These are phyloP conservation scores for Serilophus lunatus DNA, from an alignment of 2,113 vertebrate genomes.

Conservation along the genomic window DNA sequence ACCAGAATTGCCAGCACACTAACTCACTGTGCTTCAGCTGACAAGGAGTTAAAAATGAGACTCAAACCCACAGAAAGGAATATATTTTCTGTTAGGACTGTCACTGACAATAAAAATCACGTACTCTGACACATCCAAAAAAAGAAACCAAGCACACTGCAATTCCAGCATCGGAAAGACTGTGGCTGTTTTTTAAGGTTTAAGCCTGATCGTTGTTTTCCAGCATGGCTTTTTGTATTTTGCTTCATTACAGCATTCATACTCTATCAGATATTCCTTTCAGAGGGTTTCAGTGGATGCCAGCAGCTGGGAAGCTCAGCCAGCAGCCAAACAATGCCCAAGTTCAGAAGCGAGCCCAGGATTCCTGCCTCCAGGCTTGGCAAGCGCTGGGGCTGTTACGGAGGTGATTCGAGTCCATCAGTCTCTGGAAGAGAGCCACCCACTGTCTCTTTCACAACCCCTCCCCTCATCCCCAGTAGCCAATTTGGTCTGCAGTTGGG, in stretches of 20 bases:
- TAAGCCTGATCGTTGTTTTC: constrained; percentile 47
- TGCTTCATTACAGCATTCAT: constrained; percentile 29
- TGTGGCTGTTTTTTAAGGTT: neutral
- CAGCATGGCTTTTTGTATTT: constrained; percentile 29
- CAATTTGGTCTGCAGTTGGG: neutral
- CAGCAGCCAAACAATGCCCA: constrained; percentile 29
- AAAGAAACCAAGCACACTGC: neutral
- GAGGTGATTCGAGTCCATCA: constrained; percentile 31
- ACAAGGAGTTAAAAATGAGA: neutral
- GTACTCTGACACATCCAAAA: neutral
- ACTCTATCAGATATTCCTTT: constrained; percentile 44
- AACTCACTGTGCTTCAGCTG: neutral
- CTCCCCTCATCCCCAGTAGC: neutral
- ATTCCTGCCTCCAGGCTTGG: constrained; percentile 57
- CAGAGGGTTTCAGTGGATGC: constrained; percentile 2
- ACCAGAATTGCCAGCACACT: neutral
- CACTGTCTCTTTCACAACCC: neutral
- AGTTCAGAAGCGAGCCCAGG: constrained; percentile 29
- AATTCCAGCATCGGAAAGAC: neutral
- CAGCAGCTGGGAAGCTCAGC: constrained; percentile 53
- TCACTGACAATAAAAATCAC: neutral
- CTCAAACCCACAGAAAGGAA: neutral
- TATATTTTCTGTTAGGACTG: neutral
- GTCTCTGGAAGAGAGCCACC: constrained; percentile 41
- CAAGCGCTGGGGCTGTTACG: neutral